Evolutionary conservation across 2,113 vertebrate genomes (phyloP).

Genomic region (Pelecanus crispus): DNA sequence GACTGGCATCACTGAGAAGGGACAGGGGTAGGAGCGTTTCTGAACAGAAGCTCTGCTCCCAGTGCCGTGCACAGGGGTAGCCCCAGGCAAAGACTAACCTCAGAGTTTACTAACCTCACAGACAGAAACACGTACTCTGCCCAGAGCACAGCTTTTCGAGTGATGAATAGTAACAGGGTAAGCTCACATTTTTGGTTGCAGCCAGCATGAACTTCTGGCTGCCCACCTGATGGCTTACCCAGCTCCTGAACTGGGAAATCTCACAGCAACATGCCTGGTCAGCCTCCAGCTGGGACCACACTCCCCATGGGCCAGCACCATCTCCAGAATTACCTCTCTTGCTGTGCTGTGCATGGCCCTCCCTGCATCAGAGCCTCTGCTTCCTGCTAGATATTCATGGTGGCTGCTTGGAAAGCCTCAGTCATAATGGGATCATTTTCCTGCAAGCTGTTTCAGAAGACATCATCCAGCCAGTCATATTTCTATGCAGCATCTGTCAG

Average conservation of each 20-base stretch:
- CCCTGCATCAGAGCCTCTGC: neutral
- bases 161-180: neutral
- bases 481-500: slow-evolving; percentile 22
- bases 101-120: neutral
- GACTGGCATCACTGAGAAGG: neutral
- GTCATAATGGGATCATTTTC: slow-evolving; percentile 5
- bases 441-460: slow-evolving; percentile 38
- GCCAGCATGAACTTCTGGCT: neutral
- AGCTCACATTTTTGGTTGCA: neutral
- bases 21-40: neutral
- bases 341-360: neutral
- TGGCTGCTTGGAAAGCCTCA: neutral
- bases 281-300: fast-evolving
- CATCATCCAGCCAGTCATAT: neutral
- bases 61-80: neutral
- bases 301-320: neutral
- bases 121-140: neutral
- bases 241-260: neutral
- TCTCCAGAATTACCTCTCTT: neutral
- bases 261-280: fast-evolving
- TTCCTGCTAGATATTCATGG: neutral
- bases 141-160: neutral
- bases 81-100: slow-evolving; percentile 36
- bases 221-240: neutral
- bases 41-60: neutral